Evolutionary conservation across 2,113 vertebrate genomes (phyloP).

Genomic region (Cebidichthys violaceus): DNA sequence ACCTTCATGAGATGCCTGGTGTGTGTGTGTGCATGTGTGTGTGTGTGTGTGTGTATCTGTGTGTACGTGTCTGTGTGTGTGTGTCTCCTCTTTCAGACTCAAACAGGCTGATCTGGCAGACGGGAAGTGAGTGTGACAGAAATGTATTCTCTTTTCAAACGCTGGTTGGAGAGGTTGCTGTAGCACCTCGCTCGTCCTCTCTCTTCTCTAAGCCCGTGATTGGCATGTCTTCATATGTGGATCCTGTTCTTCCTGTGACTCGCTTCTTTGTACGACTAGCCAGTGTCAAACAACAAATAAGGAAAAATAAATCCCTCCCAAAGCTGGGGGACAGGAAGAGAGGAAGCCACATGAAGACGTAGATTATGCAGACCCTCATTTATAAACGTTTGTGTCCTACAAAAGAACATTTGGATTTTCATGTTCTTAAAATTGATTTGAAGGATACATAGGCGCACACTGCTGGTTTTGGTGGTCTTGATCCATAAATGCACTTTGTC

Average conservation of each 20-base stretch:
- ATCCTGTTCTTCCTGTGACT: conserved; percentile 73
- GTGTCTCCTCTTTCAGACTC: conserved; percentile 29
- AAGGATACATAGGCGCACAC: conserved; percentile 1
- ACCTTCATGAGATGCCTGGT: conserved; percentile 1
- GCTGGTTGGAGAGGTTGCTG: conserved; percentile 61
- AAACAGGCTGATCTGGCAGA: conserved; percentile 56
- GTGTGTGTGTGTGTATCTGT: conserved; percentile 17
- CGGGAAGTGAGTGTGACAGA: conserved; percentile 79
- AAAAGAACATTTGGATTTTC: conserved; percentile 36
- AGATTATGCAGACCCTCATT: conserved; percentile 13
- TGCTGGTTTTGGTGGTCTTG: conserved; percentile 45
- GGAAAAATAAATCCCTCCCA: conserved; percentile 46
- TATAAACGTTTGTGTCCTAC: not conserved
- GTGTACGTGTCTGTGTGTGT: conserved; percentile 7
- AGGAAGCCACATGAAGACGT: not conserved
- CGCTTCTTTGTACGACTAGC: conserved; percentile 70
- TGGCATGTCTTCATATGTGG: conserved; percentile 83
- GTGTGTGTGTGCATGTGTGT: no score
- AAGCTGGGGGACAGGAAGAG: not conserved
- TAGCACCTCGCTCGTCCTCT: conserved; percentile 48
- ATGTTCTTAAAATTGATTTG: conserved; percentile 39
- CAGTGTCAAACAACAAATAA: conserved; percentile 77
- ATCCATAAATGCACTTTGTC: conserved; percentile 62
- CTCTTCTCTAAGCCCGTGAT: conserved; percentile 67
- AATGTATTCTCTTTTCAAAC: conserved; percentile 80